phyloP scores from a whole-genome alignment of 2,888 invertebrate species.

The Macrophya annulata region DNA sequence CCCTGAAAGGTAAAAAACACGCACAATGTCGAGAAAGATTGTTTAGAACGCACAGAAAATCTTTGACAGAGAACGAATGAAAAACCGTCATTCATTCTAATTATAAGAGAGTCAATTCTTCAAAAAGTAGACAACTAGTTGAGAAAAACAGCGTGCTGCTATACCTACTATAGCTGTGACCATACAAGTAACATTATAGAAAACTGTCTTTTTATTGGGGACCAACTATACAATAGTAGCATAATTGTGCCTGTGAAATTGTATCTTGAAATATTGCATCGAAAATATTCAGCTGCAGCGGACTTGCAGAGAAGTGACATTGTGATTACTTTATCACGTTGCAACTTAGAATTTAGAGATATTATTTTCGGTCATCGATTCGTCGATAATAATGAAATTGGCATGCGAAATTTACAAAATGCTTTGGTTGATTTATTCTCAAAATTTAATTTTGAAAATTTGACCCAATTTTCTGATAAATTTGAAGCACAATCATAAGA shows the following conservation, averaged over 20 bases:
- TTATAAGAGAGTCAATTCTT: too few relatives aligned
- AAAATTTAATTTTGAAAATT: not conserved
- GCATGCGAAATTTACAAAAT: not conserved
- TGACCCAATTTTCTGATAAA: too few relatives aligned
- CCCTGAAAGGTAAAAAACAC: too few relatives aligned
- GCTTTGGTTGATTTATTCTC: not conserved
- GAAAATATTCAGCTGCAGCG: not conserved
- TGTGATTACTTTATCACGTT: not conserved
- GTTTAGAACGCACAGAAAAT: too few relatives aligned
- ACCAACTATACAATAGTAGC: not conserved
- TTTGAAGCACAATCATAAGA: too few relatives aligned
- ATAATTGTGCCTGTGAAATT: not conserved
- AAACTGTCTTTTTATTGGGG: constrained; percentile 6
- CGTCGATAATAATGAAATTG: not conserved
- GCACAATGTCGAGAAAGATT: too few relatives aligned
- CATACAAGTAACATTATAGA: constrained; percentile 19
- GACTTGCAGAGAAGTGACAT: not conserved
- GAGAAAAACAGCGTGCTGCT: too few relatives aligned
- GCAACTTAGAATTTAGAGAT: not conserved
- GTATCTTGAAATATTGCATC: not conserved
- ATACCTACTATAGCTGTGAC: too few relatives aligned
- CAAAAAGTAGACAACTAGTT: too few relatives aligned
- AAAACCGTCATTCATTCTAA: too few relatives aligned
- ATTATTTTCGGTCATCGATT: not conserved
- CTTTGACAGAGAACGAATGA: too few relatives aligned